Evolutionary conservation across 2,888 invertebrate species (phyloP), one percentile per base, ranked within the genome.

Genomic region (Arrhopalites spinosus): DNA sequence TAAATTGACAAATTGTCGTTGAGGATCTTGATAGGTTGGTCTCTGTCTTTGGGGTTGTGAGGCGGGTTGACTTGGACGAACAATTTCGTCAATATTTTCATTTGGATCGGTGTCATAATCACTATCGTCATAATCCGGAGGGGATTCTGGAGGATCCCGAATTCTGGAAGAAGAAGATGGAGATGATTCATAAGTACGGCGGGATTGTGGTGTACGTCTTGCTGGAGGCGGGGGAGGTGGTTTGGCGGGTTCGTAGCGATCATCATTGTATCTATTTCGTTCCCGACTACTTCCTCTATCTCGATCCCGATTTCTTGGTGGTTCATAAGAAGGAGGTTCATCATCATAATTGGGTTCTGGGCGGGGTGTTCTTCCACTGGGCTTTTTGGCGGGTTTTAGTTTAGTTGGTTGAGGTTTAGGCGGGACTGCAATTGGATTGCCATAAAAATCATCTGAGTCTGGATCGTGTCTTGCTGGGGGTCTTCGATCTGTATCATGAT

Each of bases 361-460:
- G 20, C 29, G 66, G 17, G 23, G 8, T 7, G 66, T 27, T 36
- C n/a, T 15, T 2, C 20, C 29, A 53, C 53, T 53, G 2, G 23
- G n/a, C 20, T 43, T 43, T 15, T 70, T 27, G 61, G 66, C 25
- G 20, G 73, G 8, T 61, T 29, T 59, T 2, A 36, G 15, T 27
- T 69, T 56, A 17, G 66, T n/a, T 1, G 71, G n/a, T 27, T 30
- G 70, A n/a, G 50, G n/a, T 56, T 64, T 74, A 11, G 45, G 56
- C 17, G 47, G 67, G 2, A 13, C 47, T n/a, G 61, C 36, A 11
- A 47, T 50, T 1, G 81, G 81, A 25, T 79, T 78, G 7, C 82
- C 82, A 53, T 81, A 81, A 53, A 76, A 81, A 64, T 75, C 72
- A 36, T 81, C 81, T 0, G 80, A 79, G 47, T 79, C 78, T 13